phyloP scores from a whole-genome alignment of 2,797 vertebrate genomes.

The Neosilurus mollespiculum region DNA sequence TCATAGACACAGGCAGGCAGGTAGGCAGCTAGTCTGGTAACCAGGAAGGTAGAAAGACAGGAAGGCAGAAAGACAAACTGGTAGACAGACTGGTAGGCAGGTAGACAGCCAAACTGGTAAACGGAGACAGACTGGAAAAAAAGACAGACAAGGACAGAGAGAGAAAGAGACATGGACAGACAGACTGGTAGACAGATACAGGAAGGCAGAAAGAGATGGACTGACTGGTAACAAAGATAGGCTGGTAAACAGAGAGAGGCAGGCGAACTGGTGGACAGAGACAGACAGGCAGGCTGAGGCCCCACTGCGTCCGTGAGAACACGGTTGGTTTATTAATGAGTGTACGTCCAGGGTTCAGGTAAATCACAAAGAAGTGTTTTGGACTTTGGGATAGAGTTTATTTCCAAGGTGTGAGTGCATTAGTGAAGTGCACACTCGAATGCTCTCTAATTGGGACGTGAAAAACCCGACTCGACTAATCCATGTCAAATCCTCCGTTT shows the following conservation, averaged over 20 bases:
- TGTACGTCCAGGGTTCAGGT: background rate
- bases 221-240: background rate
- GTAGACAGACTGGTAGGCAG: background rate
- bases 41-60: background rate
- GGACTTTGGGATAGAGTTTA: slow-evolving; percentile 1
- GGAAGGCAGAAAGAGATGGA: background rate
- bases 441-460: slow-evolving; percentile 13
- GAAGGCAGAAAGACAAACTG: background rate
- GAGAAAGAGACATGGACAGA: background rate
- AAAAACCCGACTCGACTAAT: slow-evolving; percentile 30
- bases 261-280: background rate
- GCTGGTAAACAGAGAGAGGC: background rate
- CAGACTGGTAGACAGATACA: background rate
- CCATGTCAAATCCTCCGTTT: slow-evolving; percentile 8
- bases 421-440: slow-evolving; percentile 19
- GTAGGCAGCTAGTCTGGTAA: background rate
- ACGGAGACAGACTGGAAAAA: background rate
- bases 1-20: background rate
- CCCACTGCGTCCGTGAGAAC: too few species aligned
- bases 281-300: background rate
- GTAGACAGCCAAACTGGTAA: background rate
- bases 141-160: too few species aligned
- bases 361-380: background rate
- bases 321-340: background rate
- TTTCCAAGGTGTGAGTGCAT: background rate